Percentiles rank a stretch among this genome's conserved stretches.
Evolutionary conservation across 2,888 invertebrate species (phyloP).

Genomic region (Malthinus flaveolus): DNA sequence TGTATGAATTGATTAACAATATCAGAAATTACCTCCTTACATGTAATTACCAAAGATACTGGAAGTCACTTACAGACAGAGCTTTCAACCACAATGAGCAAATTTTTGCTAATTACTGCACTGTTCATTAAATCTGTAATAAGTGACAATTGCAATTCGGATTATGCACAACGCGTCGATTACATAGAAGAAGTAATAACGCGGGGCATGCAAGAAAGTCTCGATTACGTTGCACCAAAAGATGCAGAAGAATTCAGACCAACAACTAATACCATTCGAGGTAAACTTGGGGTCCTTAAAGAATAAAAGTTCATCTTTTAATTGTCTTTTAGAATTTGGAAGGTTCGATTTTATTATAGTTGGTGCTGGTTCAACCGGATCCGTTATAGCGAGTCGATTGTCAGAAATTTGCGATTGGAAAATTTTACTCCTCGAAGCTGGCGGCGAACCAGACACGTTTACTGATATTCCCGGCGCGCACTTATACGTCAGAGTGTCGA

Average conservation of each 20-base stretch:
- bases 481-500: neutral
- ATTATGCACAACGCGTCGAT: neutral
- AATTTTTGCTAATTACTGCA: too few species aligned
- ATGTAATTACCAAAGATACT: too few species aligned
- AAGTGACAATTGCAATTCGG: neutral
- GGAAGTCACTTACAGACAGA: too few species aligned
- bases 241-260: neutral
- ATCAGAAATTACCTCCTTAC: too few species aligned
- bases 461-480: constrained; percentile 9
- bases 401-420: constrained; percentile 67
- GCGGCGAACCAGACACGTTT: constrained; percentile 33
- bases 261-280: neutral
- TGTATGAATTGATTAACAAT: too few species aligned
- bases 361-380: constrained; percentile 68
- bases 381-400: constrained; percentile 66
- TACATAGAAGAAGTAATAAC: neutral
- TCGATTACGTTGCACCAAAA: neutral
- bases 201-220: neutral
- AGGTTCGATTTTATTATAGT: constrained; percentile 69
- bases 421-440: constrained; percentile 70
- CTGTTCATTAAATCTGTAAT: neutral
- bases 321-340: constrained; percentile 2
- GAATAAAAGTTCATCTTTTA: neutral
- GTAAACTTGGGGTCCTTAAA: neutral
- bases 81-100: too few species aligned